Percentiles rank a stretch among this genome's conserved stretches.
Conservation (phyloP, 2,888 invertebrate genomes). For the Chloroclystis v-ata region DNA sequence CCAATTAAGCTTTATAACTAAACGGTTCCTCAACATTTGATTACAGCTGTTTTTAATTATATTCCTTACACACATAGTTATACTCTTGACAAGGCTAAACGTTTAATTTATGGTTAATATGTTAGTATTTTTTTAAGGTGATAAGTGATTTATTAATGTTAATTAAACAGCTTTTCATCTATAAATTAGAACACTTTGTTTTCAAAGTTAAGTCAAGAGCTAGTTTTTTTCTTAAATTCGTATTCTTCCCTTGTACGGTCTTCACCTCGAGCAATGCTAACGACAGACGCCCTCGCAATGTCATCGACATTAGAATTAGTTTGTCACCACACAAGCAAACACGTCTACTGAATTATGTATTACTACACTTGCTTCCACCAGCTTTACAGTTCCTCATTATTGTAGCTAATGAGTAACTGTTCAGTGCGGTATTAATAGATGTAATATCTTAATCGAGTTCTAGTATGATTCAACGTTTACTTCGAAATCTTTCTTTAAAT, state of each 20-base stretch:
- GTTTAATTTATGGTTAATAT: constrained; percentile 19
- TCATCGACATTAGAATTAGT: constrained; percentile 27
- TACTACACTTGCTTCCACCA: constrained; percentile 37
- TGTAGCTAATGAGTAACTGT: not conserved
- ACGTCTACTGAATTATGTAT: constrained; percentile 43
- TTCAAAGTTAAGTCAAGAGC: too few relatives aligned
- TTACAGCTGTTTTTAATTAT: constrained; percentile 23
- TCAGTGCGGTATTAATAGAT: not conserved
- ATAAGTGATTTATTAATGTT: constrained; percentile 17
- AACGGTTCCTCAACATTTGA: constrained; percentile 22
- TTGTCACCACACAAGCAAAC: constrained; percentile 34
- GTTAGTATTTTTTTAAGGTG: constrained; percentile 5
- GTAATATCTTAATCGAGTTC: not conserved
- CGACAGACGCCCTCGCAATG: constrained; percentile 20
- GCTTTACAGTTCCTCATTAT: constrained; percentile 22
- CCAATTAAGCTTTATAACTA: constrained; percentile 23
- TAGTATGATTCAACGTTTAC: not conserved
- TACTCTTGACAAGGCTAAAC: constrained; percentile 24
- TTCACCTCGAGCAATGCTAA: constrained; percentile 17
- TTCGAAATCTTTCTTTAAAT: too few relatives aligned
- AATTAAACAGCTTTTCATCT: too few relatives aligned
- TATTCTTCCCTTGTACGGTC: constrained; percentile 14
- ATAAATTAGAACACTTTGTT: too few relatives aligned
- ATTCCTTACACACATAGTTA: constrained; percentile 16
- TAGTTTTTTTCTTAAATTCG: constrained; percentile 6